Conservation (phyloP, 2,113 vertebrate species). For the Platanista minor region DNA sequence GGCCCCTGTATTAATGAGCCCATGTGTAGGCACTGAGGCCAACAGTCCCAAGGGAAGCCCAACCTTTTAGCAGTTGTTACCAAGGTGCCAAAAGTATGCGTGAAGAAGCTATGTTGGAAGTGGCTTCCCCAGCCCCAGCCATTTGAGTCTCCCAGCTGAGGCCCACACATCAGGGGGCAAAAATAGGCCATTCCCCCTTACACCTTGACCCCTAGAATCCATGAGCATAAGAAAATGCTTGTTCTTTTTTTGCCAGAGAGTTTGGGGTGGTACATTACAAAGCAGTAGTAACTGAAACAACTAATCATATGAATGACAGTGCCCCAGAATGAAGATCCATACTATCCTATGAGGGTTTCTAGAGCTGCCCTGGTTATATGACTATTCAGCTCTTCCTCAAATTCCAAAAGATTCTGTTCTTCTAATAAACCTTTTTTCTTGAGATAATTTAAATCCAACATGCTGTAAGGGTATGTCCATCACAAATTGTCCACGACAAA, state of each 20-base stretch:
- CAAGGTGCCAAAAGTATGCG: background rate
- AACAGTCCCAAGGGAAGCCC: background rate
- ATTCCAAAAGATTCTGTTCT: background rate
- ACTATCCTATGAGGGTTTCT: background rate
- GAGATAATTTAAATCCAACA: background rate
- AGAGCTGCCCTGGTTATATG: background rate
- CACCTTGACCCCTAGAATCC: background rate
- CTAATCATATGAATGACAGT: background rate
- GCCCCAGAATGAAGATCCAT: background rate
- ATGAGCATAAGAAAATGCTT: background rate
- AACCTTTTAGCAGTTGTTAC: background rate
- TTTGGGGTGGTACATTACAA: background rate
- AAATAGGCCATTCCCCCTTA: background rate
- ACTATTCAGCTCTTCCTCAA: background rate
- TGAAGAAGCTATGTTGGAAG: background rate
- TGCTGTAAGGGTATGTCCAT: background rate
- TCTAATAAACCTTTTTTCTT: background rate
- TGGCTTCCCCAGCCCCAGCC: background rate
- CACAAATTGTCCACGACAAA: background rate
- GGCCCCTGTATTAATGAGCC: background rate
- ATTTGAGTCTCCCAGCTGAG: background rate
- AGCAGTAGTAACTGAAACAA: background rate
- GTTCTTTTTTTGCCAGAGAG: background rate
- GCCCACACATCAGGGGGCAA: background rate
- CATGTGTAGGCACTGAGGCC: background rate